Evolutionary conservation across 2,888 invertebrate species (phyloP), one percentile per base, ranked within the genome.

Genomic region (Aethes cnicana): DNA sequence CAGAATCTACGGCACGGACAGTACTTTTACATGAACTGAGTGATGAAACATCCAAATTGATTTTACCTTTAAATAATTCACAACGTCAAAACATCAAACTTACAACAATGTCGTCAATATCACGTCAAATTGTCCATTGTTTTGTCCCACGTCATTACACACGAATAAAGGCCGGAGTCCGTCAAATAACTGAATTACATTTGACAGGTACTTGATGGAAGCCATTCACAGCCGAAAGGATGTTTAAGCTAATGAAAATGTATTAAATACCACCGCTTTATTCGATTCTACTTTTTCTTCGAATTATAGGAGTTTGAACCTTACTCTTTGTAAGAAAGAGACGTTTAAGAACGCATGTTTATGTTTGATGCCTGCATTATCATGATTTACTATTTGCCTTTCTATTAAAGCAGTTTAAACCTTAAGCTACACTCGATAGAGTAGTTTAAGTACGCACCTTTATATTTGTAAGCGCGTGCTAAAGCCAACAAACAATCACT

Each of bases 401-500:
- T n/a, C n/a, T n/a, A n/a, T n/a, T n/a, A n/a, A n/a, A n/a, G n/a
- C n/a, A n/a, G n/a, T n/a, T n/a, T n/a, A n/a, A n/a, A n/a, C n/a
- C n/a, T n/a, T n/a, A n/a, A n/a, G n/a, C n/a, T n/a, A n/a, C n/a
- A n/a, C n/a, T n/a, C n/a, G n/a, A n/a, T n/a, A n/a, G n/a, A n/a
- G n/a, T n/a, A n/a, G n/a, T n/a, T n/a, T n/a, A n/a, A n/a, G n/a
- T n/a, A n/a, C n/a, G n/a, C n/a, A n/a, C n/a, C n/a, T n/a, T n/a
- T n/a, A n/a, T n/a, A n/a, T n/a, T n/a, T n/a, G n/a, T n/a, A n/a
- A n/a, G n/a, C n/a, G n/a, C 14, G n/a, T 8, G 32, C 14, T 32
- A 32, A 11, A 14, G n/a, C 8, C 39, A 52, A 52, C 44, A 52
- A 46, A 52, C 52, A 56, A 53, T 48, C 32, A 64, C 61, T 61